phyloP scores from a whole-genome alignment of 2,888 invertebrate genomes.

The Leucophora obtusa region DNA sequence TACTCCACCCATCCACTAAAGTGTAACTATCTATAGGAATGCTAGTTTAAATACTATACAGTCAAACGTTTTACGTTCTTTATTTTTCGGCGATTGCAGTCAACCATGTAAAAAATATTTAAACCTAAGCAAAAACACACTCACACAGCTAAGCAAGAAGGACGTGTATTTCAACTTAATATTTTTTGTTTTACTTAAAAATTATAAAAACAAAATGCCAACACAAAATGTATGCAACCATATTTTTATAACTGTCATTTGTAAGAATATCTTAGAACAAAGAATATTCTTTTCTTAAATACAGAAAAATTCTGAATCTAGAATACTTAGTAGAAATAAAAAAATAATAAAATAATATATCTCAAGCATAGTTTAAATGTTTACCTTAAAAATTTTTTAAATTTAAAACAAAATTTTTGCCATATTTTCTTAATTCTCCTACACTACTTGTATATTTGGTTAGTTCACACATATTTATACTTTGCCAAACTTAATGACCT shows the following conservation, averaged over 20 bases:
- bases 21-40: conserved; percentile 44
- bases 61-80: conserved; percentile 3
- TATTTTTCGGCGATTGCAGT: conserved; percentile 64
- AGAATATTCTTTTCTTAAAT: conserved; percentile 10
- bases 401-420: neutral
- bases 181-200: conserved; percentile 49
- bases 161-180: conserved; percentile 3
- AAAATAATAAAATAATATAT: neutral
- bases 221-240: conserved; percentile 54
- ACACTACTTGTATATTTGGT: conserved; percentile 7
- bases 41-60: conserved; percentile 28
- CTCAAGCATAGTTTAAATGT: neutral
- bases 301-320: neutral
- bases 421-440: neutral
- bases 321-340: neutral
- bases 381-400: neutral
- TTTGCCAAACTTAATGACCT: conserved; percentile 77
- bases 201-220: conserved; percentile 56
- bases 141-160: no score
- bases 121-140: conserved; percentile 65
- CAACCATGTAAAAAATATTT: conserved; percentile 72
- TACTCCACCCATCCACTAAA: neutral
- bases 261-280: conserved; percentile 33
- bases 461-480: conserved; percentile 63
- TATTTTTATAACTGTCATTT: conserved; percentile 63